Conservation (phyloP, 30 jellyfish, hydroid and myxozoan genomes). For the Morbakka virulenta region DNA sequence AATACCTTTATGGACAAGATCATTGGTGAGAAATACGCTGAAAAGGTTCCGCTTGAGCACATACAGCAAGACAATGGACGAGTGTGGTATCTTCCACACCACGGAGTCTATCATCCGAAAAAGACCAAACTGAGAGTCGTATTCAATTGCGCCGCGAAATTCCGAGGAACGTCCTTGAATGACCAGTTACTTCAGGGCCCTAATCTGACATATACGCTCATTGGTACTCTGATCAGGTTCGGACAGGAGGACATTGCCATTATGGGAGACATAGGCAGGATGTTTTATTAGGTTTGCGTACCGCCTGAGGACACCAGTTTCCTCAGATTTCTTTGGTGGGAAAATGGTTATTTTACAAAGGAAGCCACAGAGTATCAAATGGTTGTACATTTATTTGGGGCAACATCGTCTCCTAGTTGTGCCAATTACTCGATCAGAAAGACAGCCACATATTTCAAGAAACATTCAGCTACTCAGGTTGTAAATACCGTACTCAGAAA, state of each 20-base stretch:
- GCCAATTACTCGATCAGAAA: constrained; percentile 22
- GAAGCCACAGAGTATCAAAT: constrained; percentile 14
- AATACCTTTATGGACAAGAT: background rate
- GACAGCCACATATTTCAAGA: too few relatives aligned
- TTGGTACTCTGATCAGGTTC: constrained; percentile 35
- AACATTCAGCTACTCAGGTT: background rate
- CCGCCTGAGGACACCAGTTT: constrained; percentile 21
- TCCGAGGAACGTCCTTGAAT: constrained; percentile 12
- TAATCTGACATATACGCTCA: constrained; percentile 20
- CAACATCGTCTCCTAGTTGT: constrained; percentile 34
- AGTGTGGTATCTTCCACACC: constrained; percentile 39
- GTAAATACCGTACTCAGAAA: background rate
- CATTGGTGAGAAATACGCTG: background rate
- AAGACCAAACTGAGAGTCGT: constrained; percentile 29
- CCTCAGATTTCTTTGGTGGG: constrained; percentile 52
- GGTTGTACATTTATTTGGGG: constrained; percentile 41
- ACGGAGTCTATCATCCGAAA: constrained; percentile 41
- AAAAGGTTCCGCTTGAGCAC: constrained; percentile 13
- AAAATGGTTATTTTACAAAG: constrained; percentile 15
- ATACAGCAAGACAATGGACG: too few relatives aligned
- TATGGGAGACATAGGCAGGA: constrained; percentile 33
- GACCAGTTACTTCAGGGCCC: constrained; percentile 42
- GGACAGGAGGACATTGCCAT: constrained; percentile 22
- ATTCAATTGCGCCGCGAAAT: constrained; percentile 23
- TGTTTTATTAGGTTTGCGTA: constrained; percentile 41